Evolutionary conservation across 1,140 invertebrate species (phyloP).

Genomic region (Drosophila funebris): DNA sequence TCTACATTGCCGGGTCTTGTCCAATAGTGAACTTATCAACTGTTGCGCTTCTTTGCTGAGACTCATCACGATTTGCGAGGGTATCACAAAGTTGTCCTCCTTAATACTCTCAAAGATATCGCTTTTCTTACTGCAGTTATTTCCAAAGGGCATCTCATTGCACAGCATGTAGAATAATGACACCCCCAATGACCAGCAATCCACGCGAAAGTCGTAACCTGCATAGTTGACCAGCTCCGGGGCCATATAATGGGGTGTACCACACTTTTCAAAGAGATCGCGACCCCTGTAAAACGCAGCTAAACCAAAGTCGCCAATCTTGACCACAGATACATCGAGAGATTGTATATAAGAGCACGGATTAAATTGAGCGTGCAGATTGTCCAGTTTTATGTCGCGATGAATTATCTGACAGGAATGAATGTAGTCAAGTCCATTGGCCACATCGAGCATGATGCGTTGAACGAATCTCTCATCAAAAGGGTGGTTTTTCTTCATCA

Average conservation of each 20-base stretch:
- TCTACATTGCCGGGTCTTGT: not conserved
- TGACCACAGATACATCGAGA: not conserved
- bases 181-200: conserved; percentile 33
- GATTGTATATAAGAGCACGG: not conserved
- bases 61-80: not conserved
- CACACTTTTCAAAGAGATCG: conserved; percentile 2
- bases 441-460: conserved; percentile 2
- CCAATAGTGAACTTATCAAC: conserved; percentile 15
- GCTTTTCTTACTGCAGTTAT: not conserved
- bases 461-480: not conserved
- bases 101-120: not conserved
- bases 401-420: conserved; percentile 19
- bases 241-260: conserved; percentile 24
- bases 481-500: not conserved
- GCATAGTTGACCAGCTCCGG: conserved; percentile 14
- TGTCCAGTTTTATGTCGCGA: conserved; percentile 36
- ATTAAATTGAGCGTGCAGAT: conserved; percentile 7
- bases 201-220: conserved; percentile 21
- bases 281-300: conserved; percentile 9
- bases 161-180: conserved; percentile 11
- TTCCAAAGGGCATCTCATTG: conserved; percentile 7
- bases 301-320: conserved; percentile 37
- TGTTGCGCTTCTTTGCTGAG: not conserved
- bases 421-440: conserved; percentile 12
- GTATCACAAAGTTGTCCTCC: not conserved